Percentiles rank a stretch among this genome's conserved stretches.
These are phyloP conservation scores for Phrynocephalus versicolor DNA, from an alignment of 2,113 vertebrate species.

Conservation along the genomic window DNA sequence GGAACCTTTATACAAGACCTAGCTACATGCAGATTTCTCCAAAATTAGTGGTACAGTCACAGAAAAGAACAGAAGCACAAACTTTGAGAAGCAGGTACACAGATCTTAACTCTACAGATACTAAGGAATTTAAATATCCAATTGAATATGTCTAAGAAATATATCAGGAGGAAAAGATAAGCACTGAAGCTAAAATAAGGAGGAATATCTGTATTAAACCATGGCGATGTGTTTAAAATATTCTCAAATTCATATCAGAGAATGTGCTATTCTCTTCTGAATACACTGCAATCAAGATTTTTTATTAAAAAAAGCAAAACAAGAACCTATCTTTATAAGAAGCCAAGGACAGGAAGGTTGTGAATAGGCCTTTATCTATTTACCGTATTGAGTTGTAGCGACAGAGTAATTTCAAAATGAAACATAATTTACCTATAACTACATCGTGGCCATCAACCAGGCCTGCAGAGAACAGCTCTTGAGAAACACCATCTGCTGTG, in stretches of 20 bases:
- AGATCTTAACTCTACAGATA: neutral
- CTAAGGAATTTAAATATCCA: constrained; percentile 8
- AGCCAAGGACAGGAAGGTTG: constrained; percentile 45
- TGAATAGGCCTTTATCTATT: constrained; percentile 55
- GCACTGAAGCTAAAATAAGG: neutral
- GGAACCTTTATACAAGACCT: neutral
- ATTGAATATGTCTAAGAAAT: neutral
- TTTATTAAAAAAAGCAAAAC: too few relatives aligned
- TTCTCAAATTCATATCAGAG: constrained; percentile 45
- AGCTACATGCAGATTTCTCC: neutral
- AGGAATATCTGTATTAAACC: constrained; percentile 13
- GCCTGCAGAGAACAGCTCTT: constrained; percentile 97
- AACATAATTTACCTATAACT: constrained; percentile 90
- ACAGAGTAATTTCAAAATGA: constrained; percentile 63
- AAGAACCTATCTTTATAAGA: constrained; percentile 38
- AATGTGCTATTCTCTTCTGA: constrained; percentile 24
- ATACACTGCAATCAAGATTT: constrained; percentile 44
- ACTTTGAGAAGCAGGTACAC: neutral
- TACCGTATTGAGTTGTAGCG: constrained; percentile 54
- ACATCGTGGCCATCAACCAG: constrained; percentile 96
- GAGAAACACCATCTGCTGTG: constrained; percentile 97
- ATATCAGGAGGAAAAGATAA: neutral
- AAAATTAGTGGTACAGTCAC: neutral
- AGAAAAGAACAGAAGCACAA: neutral
- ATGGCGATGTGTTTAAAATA: constrained; percentile 31